phyloP scores from a whole-genome alignment of 2,113 vertebrate species.

The Microcebus ravelobensis region DNA sequence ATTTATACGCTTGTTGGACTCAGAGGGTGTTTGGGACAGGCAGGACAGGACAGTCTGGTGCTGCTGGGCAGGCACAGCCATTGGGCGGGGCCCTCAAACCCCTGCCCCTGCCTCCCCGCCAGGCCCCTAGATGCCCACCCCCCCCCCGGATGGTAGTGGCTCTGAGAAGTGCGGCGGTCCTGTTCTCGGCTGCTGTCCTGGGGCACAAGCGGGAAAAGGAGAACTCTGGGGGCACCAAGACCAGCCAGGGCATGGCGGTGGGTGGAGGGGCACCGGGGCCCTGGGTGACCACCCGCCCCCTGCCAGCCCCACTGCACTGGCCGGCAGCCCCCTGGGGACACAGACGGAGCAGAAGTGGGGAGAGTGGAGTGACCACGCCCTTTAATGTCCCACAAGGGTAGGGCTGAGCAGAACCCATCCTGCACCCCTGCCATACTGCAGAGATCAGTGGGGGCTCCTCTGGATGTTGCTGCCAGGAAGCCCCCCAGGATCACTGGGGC shows the following conservation, averaged over 20 bases:
- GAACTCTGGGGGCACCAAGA: not conserved
- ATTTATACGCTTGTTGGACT: constrained; percentile 88
- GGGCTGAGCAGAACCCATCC: not conserved
- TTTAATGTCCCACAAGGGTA: not conserved
- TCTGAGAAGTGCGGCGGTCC: too few species aligned
- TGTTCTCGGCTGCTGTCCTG: too few species aligned
- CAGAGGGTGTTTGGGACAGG: not conserved
- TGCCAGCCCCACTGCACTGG: rapidly evolving
- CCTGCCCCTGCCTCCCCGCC: not conserved
- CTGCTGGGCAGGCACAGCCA: not conserved
- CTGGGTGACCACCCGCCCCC: rapidly evolving
- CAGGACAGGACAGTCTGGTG: not conserved
- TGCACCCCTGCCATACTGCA: not conserved
- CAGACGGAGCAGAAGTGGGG: not conserved
- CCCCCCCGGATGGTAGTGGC: not conserved
- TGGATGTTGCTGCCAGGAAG: not conserved
- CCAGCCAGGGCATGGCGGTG: too few species aligned
- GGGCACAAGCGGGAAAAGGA: not conserved
- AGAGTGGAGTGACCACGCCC: not conserved
- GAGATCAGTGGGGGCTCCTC: not conserved
- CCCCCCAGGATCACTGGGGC: not conserved
- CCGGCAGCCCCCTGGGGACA: not conserved
- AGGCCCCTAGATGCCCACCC: not conserved
- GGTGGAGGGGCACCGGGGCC: not conserved
- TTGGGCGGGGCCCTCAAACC: not conserved